These are phyloP conservation scores for Selene dorsalis DNA, from an alignment of 2,797 vertebrate genomes.

Conservation along the genomic window DNA sequence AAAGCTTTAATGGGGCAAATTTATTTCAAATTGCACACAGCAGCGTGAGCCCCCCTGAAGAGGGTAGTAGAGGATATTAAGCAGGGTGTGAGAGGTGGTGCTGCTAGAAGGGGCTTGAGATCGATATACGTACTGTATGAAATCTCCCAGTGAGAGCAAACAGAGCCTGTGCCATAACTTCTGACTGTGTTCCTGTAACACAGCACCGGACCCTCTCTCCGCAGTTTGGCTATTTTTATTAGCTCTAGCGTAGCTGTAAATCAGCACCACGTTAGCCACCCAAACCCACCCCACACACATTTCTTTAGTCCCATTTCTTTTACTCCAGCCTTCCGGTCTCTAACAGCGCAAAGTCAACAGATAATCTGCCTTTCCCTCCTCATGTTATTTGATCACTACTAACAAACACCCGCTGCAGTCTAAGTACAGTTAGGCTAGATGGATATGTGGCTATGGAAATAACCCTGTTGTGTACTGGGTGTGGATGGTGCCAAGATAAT, in stretches of 20 bases:
- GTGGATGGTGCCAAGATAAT: conserved; percentile 77
- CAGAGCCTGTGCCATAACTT: conserved; percentile 40
- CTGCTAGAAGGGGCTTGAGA: conserved; percentile 17
- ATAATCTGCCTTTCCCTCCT: conserved; percentile 64
- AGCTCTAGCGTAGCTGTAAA: conserved; percentile 68
- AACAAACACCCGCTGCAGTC: conserved; percentile 69
- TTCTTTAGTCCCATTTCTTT: conserved; percentile 48
- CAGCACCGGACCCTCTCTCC: conserved; percentile 58
- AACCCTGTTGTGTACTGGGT: conserved; percentile 66
- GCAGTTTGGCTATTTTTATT: conserved; percentile 73
- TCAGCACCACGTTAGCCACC: conserved; percentile 61
- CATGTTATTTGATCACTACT: conserved; percentile 72
- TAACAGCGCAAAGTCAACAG: conserved; percentile 61
- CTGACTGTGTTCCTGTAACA: conserved; percentile 60
- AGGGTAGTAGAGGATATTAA: conserved; percentile 57
- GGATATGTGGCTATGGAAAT: conserved; percentile 72
- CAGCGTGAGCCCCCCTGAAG: conserved; percentile 35
- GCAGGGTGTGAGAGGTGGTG: conserved; percentile 20
- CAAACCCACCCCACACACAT: conserved; percentile 28
- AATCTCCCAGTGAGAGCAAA: conserved; percentile 47
- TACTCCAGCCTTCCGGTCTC: conserved; percentile 41
- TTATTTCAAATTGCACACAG: conserved; percentile 72
- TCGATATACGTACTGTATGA: conserved; percentile 43
- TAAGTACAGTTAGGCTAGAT: conserved; percentile 59
- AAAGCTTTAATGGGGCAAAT: conserved; percentile 76